Evolutionary conservation across 2,113 vertebrate species (phyloP), one percentile per base, ranked within the genome.

Genomic region (Podarcis muralis): DNA sequence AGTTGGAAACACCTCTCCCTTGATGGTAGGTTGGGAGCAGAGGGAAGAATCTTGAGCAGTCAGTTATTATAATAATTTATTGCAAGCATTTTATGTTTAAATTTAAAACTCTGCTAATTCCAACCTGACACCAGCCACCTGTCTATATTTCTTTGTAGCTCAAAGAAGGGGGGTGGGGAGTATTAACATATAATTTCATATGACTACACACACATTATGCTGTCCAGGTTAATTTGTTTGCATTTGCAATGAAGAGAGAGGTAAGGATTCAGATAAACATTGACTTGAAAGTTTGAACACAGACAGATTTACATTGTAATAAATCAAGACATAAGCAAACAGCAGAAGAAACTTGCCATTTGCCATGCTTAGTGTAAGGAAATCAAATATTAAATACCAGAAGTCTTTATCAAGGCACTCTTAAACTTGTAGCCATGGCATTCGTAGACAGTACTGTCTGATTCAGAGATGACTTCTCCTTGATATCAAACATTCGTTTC

Each of bases 21-120:
- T 48, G 48, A 48, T 48, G 48, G 82, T 90, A 81, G 81, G 8
- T 1, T 85, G 79, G 32, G 37, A 11, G 32, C 12, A 37, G 18
- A 25, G 23, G 27, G n/a, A 93, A 85, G 40, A 32, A 83, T 86
- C 76, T 37, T 74, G 76, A 30, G 76, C 86, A 75, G 9, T 57
- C 90, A 66, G 11, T 90, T 80, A 32, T 62, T 91, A 83, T n/a
- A 6, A 12, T 0, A 35, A 0, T 65, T 81, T 80, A 68, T 68
- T 32, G 22, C 22, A 16, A 9, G 0, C 35, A 0, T 65, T 81
- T 89, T 2, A 0, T 80, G 53, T 68, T 32, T 88, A 68, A 66
- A 75, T 74, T 86, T 12, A 7, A 78, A 79, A 86, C 30, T 23
- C 5, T 65, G 27, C 18, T 48, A 78, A 62, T 79, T 78, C 27